Evolutionary conservation across 2,113 vertebrate species (phyloP), one percentile per base, ranked within the genome.

Genomic region (Halcyon malimbica): DNA sequence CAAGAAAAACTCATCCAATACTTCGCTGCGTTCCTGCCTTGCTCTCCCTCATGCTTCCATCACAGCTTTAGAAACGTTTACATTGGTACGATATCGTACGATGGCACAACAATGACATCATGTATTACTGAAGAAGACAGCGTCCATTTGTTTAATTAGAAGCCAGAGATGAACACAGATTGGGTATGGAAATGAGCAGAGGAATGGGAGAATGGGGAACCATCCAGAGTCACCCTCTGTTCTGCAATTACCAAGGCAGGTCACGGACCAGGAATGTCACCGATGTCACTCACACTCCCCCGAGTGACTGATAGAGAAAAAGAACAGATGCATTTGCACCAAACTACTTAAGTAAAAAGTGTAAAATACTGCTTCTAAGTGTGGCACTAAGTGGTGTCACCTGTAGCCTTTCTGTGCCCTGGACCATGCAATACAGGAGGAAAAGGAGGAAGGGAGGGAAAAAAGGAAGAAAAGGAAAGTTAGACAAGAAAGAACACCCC

Each of bases 21-120:
- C 14, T 8, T 29, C 0, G 0, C 0, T 50, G 24, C 16, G 1
- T 5, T 29, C 39, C 81, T 29, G n/a, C 51, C 46, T 0, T 1
- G 56, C 42, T 20, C 51, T 9, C 65, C 78, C 80, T 62, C 68
- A 25, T 0, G 0, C 48, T 70, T 46, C 73, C 42, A 10, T 1
- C 69, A 16, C 26, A 13, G 10, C 29, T 46, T 5, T 2, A 20
- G 17, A 17, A 3, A 0, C 4, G 4, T 10, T 26, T 3, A 2
- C 6, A 4, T 9, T 1, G 76, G 20, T 15, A 23, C 71, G 31
- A 44, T 1, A 3, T 2, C 10, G 41, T 2, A 5, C 5, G 11
- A 5, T 0, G 2, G 21, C 1, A 17, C 1, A 2, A 7, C 2
- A 6, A 1, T 3, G 70, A 6, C 44, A 11, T 16, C 2, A 3